Evolutionary conservation across 2,113 vertebrate species (phyloP).

Genomic region (Progne subis): DNA sequence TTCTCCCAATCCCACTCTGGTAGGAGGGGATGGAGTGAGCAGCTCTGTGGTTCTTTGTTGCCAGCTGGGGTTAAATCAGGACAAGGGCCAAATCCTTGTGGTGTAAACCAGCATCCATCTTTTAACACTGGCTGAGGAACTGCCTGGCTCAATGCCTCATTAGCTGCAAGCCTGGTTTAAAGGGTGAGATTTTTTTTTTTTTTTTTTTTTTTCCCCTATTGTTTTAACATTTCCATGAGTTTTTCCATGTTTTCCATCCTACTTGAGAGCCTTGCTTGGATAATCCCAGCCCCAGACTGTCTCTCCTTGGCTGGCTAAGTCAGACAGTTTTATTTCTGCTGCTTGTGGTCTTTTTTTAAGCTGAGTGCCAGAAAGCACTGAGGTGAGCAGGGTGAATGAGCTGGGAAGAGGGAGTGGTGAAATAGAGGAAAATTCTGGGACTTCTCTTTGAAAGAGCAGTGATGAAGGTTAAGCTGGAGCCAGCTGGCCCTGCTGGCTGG

Average conservation of each 20-base stretch:
- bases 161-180: neutral
- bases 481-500: conserved; percentile 16
- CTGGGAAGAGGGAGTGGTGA: neutral
- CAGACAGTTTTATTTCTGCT: conserved; percentile 28
- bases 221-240: neutral
- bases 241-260: neutral
- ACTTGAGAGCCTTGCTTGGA: neutral
- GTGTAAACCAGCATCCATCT: neutral
- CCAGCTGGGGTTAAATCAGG: neutral
- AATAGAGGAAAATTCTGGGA: neutral
- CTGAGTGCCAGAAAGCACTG: conserved; percentile 5
- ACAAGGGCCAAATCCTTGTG: neutral
- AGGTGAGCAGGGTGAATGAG: neutral
- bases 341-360: neutral
- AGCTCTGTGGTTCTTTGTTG: neutral
- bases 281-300: neutral
- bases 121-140: neutral
- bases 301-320: neutral
- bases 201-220: fast-evolving
- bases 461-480: conserved; percentile 35
- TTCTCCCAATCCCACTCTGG: neutral
- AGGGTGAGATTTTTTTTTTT: neutral
- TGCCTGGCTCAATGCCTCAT: neutral
- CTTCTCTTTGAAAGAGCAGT: neutral
- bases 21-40: neutral